Conservation (phyloP, 92 coral and sea anemone genomes). For the Heteractis magnifica region DNA sequence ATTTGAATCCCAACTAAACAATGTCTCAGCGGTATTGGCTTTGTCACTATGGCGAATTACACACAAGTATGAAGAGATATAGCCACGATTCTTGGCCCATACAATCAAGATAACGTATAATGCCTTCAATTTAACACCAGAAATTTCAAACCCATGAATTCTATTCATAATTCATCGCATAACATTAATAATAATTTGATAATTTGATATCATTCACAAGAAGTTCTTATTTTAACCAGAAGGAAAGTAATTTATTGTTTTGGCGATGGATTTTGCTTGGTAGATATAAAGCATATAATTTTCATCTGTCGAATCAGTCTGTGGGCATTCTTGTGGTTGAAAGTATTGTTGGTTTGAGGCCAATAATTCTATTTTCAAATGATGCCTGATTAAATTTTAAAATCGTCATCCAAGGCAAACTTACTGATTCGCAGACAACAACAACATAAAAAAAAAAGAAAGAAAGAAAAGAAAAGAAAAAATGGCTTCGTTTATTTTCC, state of each 20-base stretch:
- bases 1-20: constrained; percentile 16
- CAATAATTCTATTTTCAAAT: constrained; percentile 4
- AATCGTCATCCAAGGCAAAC: no score
- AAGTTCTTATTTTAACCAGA: neutral
- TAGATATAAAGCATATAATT: neutral
- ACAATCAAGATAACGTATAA: neutral
- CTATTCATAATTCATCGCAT: neutral
- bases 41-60: constrained; percentile 15
- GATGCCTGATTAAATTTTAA: neutral
- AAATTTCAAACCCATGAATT: neutral
- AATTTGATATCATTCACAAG: neutral
- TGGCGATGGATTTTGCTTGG: neutral
- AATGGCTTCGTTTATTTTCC: no score
- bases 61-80: neutral
- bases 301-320: neutral
- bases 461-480: no score
- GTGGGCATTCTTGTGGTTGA: constrained; percentile 4
- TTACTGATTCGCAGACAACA: no score
- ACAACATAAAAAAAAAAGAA: no score
- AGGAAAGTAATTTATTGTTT: neutral
- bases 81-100: constrained; percentile 4
- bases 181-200: neutral
- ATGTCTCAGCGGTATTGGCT: constrained; percentile 3
- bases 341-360: constrained; percentile 3
- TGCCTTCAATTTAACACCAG: neutral